These are phyloP conservation scores for Caerostris darwini DNA, from an alignment of 1,140 invertebrate genomes.

Conservation along the genomic window DNA sequence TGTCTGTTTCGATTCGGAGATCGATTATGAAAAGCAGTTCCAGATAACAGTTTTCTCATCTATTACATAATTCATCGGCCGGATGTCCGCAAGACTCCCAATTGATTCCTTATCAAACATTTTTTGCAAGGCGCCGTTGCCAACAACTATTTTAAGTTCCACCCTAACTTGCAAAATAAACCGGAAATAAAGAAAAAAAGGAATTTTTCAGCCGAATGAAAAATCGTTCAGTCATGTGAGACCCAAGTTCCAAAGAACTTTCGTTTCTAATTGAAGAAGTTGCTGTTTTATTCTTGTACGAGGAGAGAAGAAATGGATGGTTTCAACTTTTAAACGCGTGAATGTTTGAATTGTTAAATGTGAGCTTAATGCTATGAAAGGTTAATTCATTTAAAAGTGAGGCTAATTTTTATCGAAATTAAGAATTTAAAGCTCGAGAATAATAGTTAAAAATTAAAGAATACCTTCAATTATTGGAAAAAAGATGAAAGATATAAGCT, in stretches of 20 bases:
- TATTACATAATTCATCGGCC: slow-evolving; percentile 12
- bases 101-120: slow-evolving; percentile 6
- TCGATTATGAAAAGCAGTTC: neutral
- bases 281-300: neutral
- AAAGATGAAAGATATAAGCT: too few species aligned
- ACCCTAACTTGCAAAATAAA: neutral
- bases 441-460: too few species aligned
- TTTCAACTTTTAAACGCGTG: too few species aligned
- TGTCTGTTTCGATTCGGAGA: neutral
- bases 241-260: neutral
- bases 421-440: too few species aligned
- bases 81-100: neutral
- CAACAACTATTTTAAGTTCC: neutral
- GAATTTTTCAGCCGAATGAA: neutral
- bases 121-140: neutral
- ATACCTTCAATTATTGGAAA: too few species aligned
- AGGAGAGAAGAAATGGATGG: too few species aligned
- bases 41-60: neutral
- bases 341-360: too few species aligned
- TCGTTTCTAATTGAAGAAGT: neutral
- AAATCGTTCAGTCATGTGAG: neutral
- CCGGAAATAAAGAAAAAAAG: neutral
- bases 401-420: too few species aligned
- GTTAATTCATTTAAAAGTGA: too few species aligned
- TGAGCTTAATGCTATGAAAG: too few species aligned